phyloP scores from a whole-genome alignment of 1,140 invertebrate species.

The Callitettix versicolor region DNA sequence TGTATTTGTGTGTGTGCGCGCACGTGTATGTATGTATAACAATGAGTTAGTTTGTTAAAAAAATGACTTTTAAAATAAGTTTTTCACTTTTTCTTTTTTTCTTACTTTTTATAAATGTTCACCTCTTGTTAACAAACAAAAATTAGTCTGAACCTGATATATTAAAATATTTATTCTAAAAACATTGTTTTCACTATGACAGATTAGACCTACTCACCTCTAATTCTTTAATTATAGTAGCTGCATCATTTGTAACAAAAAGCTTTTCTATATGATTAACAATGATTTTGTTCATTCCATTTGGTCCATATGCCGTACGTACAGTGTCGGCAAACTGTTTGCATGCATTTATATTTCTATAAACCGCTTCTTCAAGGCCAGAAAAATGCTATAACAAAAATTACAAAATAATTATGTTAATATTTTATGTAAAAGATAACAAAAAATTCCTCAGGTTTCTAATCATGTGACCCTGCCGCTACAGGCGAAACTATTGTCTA shows the following conservation, averaged over 20 bases:
- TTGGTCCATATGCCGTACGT: constrained; percentile 91
- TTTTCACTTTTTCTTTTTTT: too few relatives aligned
- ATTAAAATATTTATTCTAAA: too few relatives aligned
- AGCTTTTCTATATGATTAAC: constrained; percentile 98
- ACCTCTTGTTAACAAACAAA: too few relatives aligned
- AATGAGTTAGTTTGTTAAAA: too few relatives aligned
- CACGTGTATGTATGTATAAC: too few relatives aligned
- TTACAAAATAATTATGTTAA: constrained; percentile 14
- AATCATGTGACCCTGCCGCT: background rate
- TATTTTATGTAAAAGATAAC: background rate
- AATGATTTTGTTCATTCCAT: constrained; percentile 99
- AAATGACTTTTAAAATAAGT: too few relatives aligned
- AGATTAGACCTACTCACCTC: too few relatives aligned
- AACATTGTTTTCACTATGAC: too few relatives aligned
- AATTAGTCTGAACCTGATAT: too few relatives aligned
- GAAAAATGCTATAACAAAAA: constrained; percentile 70
- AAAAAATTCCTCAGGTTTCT: background rate
- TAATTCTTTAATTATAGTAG: constrained; percentile 90
- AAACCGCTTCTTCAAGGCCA: constrained; percentile 95
- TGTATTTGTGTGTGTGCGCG: too few relatives aligned
- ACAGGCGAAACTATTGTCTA: too few relatives aligned
- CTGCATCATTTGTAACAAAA: constrained; percentile 98
- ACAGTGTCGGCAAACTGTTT: constrained; percentile 90
- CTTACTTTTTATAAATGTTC: too few relatives aligned
- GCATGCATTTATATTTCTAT: constrained; percentile 90